Base-by-base conservation (phyloP, 1,140 invertebrate genomes). In the Stenopsyche tienmushanensis region DNA sequence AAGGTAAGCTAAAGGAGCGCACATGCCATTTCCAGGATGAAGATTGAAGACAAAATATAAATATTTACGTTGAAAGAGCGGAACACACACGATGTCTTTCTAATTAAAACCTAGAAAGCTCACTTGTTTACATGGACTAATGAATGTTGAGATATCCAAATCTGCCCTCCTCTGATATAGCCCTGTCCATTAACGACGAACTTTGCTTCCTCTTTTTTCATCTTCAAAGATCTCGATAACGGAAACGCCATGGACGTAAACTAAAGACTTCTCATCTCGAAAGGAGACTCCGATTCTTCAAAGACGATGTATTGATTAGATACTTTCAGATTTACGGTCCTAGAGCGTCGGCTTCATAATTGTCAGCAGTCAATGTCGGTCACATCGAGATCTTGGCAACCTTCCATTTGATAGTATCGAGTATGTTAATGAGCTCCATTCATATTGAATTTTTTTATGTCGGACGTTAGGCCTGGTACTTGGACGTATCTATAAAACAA, bases 21-120 rank as follows among this genome's bases (percentile, higher is more conserved):
- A 34, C 5, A 7, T 13, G 29, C 29, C 29, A 34, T 34, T 7
- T 17, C 45, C 52, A 47, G 52, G 63, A 57, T 47, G 41, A 58
- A 41, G 64, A 65, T 65, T 59, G 64, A 59, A 59, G 41, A 47
- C 54, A 59, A 65, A 65, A 52, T 55, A 65, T 65, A 65, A 65
- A 65, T 65, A 65, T 65, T 65, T 65, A 49, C n/a, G 25, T 29
- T 25, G 25, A 20, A 44, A 57, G 21, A 29, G 34, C 23, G 54
- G 64, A 65, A 60, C 64, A 59, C 64, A 65, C 64, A 65, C 64
- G 55, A 58, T 49, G 64, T 50, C 54, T 24, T 45, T 59, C 55
- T 65, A 65, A 65, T 65, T 65, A 65, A 64, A 65, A 58, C 55
- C 42, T 15, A 57, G 52, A 24, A 52, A 29, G 8, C 25, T 49